These are phyloP conservation scores for Lacanobia oleracea DNA, from an alignment of 2,888 invertebrate genomes.

Conservation along the genomic window DNA sequence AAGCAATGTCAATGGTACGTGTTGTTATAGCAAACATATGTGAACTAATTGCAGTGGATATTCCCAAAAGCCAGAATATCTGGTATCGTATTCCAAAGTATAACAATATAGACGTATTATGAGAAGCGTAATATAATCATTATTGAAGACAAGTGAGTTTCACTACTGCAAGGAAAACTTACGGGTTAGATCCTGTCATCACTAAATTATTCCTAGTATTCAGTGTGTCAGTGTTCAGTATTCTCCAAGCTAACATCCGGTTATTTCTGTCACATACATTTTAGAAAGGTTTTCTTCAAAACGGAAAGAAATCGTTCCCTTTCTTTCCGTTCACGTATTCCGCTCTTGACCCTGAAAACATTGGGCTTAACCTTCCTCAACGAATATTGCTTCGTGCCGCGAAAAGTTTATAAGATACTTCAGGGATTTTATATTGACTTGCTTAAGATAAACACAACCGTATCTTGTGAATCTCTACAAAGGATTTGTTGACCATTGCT, in stretches of 20 bases:
- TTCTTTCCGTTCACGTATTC: conserved; percentile 52
- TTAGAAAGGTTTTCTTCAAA: conserved; percentile 44
- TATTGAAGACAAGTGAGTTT: background rate
- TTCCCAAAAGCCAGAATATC: conserved; percentile 20
- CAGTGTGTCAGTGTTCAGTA: conserved; percentile 20
- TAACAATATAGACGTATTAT: background rate
- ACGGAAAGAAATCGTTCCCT: conserved; percentile 34
- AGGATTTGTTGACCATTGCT: conserved; percentile 1
- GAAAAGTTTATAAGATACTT: conserved; percentile 46
- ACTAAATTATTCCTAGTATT: conserved; percentile 31
- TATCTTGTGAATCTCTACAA: conserved; percentile 8
- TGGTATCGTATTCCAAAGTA: conserved; percentile 5
- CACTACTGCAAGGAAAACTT: background rate
- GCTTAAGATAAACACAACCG: conserved; percentile 23
- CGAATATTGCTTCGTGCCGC: conserved; percentile 52
- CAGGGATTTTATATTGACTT: conserved; percentile 36
- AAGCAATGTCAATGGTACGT: conserved; percentile 51
- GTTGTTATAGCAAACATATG: conserved; percentile 37
- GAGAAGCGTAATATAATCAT: background rate
- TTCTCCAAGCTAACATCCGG: conserved; percentile 17
- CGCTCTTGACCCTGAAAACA: conserved; percentile 58
- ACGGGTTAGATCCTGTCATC: background rate
- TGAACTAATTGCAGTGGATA: conserved; percentile 37
- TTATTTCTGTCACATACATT: conserved; percentile 45
- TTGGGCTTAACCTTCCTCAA: conserved; percentile 61